A percentile compares a stretch with the other conserved stretches of the same genome.
Conservation (phyloP, 2,113 vertebrate species). For the Pantherophis guttatus region DNA sequence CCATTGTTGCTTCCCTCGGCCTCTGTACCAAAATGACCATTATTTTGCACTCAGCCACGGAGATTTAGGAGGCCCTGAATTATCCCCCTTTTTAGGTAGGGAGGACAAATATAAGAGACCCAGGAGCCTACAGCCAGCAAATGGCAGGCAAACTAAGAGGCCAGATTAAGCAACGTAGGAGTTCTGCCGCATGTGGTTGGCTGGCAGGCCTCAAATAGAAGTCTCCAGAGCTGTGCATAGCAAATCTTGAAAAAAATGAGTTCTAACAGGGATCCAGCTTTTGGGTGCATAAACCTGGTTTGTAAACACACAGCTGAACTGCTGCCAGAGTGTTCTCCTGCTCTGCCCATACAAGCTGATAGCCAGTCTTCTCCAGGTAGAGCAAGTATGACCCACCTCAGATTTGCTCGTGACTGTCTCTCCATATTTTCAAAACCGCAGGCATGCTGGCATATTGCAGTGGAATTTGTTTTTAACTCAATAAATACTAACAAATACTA, state of each 20-base stretch:
- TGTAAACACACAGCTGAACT: not conserved
- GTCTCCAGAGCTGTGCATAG: not conserved
- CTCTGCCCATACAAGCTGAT: not conserved
- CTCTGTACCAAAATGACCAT: not conserved
- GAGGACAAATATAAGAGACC: not conserved
- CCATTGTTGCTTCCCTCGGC: not conserved
- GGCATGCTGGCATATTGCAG: not conserved
- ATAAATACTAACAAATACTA: constrained; percentile 17
- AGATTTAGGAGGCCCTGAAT: not conserved
- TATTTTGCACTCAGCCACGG: not conserved
- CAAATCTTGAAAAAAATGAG: not conserved
- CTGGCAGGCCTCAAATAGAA: not conserved
- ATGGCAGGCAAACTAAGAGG: not conserved
- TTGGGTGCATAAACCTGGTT: not conserved
- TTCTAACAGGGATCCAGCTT: not conserved
- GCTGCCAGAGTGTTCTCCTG: not conserved
- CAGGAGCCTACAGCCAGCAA: not conserved
- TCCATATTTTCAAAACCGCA: not conserved
- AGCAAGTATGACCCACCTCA: not conserved
- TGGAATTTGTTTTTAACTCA: not conserved
- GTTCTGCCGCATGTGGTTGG: not conserved
- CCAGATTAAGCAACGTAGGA: not conserved
- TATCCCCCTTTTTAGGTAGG: not conserved
- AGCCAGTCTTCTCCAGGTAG: not conserved
- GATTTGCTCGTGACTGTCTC: not conserved